A percentile compares a stretch with the other conserved stretches of the same genome.
These are phyloP conservation scores for Monopis laevigella DNA, from an alignment of 2,888 invertebrate genomes.

Conservation along the genomic window DNA sequence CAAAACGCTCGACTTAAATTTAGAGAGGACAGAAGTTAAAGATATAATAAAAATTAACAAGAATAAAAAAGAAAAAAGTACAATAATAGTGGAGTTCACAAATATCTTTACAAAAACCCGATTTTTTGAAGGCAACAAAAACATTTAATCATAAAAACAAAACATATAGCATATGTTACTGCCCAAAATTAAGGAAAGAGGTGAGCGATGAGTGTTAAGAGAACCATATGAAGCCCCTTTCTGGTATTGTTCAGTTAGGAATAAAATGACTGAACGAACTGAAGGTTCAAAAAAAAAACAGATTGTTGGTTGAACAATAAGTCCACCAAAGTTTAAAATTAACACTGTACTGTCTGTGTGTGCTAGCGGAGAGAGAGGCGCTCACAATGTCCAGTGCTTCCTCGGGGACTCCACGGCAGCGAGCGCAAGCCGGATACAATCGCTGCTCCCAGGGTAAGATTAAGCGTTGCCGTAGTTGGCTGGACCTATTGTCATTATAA, in stretches of 20 bases:
- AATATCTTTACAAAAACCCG: too few relatives aligned
- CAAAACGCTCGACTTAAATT: too few relatives aligned
- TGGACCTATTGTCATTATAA: too few relatives aligned
- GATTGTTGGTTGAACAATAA: not conserved
- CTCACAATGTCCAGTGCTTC: not conserved
- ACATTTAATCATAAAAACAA: too few relatives aligned
- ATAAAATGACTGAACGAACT: not conserved
- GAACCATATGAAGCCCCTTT: not conserved
- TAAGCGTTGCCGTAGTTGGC: too few relatives aligned
- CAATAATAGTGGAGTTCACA: too few relatives aligned
- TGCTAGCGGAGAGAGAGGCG: not conserved
- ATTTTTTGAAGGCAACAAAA: too few relatives aligned
- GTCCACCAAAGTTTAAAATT: not conserved
- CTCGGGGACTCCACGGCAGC: not conserved
- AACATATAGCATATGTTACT: too few relatives aligned
- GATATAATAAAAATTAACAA: too few relatives aligned
- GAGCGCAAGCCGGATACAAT: not conserved
- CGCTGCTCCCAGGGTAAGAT: conserved; percentile 7
- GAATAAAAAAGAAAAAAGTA: too few relatives aligned
- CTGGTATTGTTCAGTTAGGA: not conserved
- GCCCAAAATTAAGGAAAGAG: not conserved
- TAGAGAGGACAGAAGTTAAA: too few relatives aligned
- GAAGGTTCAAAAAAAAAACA: not conserved
- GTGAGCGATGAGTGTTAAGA: not conserved
- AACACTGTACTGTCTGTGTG: not conserved